A percentile compares a stretch with the other conserved stretches of the same genome.
These are phyloP conservation scores for Caenorhabditis sp. DNA, from an alignment of 2,888 invertebrate species.

Conservation along the genomic window DNA sequence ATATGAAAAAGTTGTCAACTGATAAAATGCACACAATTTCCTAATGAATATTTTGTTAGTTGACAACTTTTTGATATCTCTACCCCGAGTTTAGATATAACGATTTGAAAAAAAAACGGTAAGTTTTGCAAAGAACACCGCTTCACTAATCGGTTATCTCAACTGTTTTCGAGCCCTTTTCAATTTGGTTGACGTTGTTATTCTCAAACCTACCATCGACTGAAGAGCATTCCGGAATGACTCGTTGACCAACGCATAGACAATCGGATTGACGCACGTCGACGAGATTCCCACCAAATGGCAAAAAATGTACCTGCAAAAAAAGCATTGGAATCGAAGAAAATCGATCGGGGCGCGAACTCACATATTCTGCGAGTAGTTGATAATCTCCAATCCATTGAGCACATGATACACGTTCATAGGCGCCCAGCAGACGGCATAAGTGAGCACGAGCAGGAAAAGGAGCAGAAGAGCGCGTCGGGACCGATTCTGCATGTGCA, in stretches of 20 bases:
- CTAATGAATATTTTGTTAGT: too few species aligned
- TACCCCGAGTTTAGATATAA: too few species aligned
- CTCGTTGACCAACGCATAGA: constrained; percentile 94
- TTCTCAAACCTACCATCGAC: constrained; percentile 40
- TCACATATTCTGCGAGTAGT: constrained; percentile 75
- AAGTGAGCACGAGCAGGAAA: constrained; percentile 89
- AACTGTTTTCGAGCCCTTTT: too few species aligned
- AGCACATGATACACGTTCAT: constrained; percentile 87
- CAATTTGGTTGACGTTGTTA: too few species aligned
- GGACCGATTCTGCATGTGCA: constrained; percentile 65
- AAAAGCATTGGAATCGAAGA: too few species aligned
- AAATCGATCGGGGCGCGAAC: constrained; percentile 11
- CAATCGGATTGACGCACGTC: constrained; percentile 91
- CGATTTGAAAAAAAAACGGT: not conserved
- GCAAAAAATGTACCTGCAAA: constrained; percentile 81
- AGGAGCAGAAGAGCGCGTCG: constrained; percentile 88
- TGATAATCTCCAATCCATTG: constrained; percentile 72
- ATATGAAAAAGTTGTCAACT: too few species aligned
- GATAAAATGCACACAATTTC: not conserved
- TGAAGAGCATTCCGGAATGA: constrained; percentile 84
- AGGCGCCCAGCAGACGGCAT: constrained; percentile 92
- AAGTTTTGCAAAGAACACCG: too few species aligned
- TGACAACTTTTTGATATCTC: too few species aligned
- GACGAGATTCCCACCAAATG: constrained; percentile 89
- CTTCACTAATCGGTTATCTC: too few species aligned